Percentiles rank a stretch among this genome's conserved stretches.
phyloP scores from a whole-genome alignment of 2,888 invertebrate genomes.

The Melanostoma scalare region DNA sequence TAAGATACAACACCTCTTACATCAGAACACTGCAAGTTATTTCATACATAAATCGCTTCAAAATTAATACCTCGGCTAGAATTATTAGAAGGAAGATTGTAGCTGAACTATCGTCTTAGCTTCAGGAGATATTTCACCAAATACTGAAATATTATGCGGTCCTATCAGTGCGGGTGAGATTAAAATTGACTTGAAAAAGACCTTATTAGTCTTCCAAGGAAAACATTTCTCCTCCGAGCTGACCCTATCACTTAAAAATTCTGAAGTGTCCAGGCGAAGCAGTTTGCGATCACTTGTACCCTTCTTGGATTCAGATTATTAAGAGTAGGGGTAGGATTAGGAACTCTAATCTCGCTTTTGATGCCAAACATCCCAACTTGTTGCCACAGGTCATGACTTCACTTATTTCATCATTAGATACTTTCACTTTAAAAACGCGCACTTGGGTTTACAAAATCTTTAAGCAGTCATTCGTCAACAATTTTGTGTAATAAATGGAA shows the following conservation, averaged over 20 bases:
- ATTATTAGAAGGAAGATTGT: too few species aligned
- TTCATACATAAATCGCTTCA: too few species aligned
- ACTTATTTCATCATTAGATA: conserved; percentile 3
- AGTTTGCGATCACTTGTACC: not conserved
- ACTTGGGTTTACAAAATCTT: conserved; percentile 21
- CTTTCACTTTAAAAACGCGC: conserved; percentile 17
- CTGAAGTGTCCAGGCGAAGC: conserved; percentile 2
- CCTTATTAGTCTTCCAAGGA: too few species aligned
- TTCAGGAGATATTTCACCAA: not conserved
- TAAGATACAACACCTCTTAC: too few species aligned
- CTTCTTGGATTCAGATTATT: conserved; percentile 13
- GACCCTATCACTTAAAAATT: not conserved
- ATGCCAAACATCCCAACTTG: conserved; percentile 11
- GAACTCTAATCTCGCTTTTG: conserved; percentile 6
- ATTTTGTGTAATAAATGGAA: conserved; percentile 45
- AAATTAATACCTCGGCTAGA: too few species aligned
- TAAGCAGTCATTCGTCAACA: conserved; percentile 16
- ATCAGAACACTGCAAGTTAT: too few species aligned
- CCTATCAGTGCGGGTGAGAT: conserved; percentile 29
- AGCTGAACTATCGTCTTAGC: too few species aligned
- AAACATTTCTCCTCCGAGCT: conserved; percentile 3
- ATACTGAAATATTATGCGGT: conserved; percentile 7
- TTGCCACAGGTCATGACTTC: conserved; percentile 10
- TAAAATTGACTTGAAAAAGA: conserved; percentile 8
- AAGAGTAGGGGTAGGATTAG: conserved; percentile 12